phyloP scores from a whole-genome alignment of 2,888 invertebrate genomes.

The Aphidius colemani region DNA sequence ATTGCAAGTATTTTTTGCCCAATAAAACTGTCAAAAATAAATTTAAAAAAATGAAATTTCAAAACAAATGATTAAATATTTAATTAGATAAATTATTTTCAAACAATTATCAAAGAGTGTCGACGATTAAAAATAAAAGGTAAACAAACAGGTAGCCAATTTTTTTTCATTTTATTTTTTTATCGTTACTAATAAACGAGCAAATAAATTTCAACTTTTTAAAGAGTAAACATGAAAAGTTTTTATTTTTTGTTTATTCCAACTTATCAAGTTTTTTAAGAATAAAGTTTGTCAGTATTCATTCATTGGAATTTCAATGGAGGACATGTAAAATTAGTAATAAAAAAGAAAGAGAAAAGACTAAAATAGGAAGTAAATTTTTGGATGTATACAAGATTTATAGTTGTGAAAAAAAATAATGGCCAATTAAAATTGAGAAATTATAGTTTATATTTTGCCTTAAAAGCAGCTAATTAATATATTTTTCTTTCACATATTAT shows the following conservation, averaged over 20 bases:
- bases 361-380: too few relatives aligned
- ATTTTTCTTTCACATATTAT: too few relatives aligned
- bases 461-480: too few relatives aligned
- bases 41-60: neutral
- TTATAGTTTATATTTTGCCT: too few relatives aligned
- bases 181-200: slow-evolving; percentile 32
- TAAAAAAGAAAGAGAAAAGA: too few relatives aligned
- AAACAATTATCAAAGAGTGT: slow-evolving; percentile 36
- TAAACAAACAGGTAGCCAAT: slow-evolving; percentile 52
- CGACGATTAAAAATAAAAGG: slow-evolving; percentile 48
- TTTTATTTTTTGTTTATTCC: slow-evolving; percentile 38
- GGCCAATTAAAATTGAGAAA: too few relatives aligned
- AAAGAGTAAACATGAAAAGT: slow-evolving; percentile 39
- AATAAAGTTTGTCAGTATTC: too few relatives aligned
- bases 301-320: too few relatives aligned
- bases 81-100: slow-evolving; percentile 1
- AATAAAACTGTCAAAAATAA: neutral
- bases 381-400: too few relatives aligned
- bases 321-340: too few relatives aligned
- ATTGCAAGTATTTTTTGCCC: neutral
- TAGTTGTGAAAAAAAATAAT: too few relatives aligned
- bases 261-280: neutral
- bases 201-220: slow-evolving; percentile 43
- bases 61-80: neutral
- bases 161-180: slow-evolving; percentile 45